Conservation (phyloP, 2,888 invertebrate genomes). For the Metallyticus violacea region DNA sequence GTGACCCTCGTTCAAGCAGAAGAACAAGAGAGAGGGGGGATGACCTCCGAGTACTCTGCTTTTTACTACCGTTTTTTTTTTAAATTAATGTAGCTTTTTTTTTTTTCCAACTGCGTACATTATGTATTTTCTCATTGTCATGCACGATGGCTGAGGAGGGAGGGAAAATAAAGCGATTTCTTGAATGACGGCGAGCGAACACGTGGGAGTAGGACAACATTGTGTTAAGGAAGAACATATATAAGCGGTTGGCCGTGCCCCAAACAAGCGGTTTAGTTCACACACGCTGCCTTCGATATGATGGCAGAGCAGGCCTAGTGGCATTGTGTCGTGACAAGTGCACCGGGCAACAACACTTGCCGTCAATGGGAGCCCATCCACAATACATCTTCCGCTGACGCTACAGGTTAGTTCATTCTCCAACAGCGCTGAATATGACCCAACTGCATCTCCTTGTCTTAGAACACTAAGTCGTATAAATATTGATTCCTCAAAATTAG, state of each 20-base stretch:
- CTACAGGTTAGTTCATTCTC: not conserved
- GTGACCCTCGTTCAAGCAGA: too few species aligned
- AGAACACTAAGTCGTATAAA: too few species aligned
- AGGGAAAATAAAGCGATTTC: not conserved
- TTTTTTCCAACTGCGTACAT: too few species aligned
- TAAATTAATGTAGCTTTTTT: too few species aligned
- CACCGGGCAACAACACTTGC: not conserved
- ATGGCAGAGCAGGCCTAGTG: not conserved
- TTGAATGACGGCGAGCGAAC: not conserved
- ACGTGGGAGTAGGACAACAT: not conserved
- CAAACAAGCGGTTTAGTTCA: too few species aligned
- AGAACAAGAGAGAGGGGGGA: too few species aligned
- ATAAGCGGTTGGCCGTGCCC: not conserved
- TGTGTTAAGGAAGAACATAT: not conserved
- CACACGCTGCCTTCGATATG: not conserved
- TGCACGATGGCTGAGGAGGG: too few species aligned
- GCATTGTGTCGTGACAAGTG: not conserved
- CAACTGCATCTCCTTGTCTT: too few species aligned
- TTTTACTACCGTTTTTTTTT: too few species aligned
- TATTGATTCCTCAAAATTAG: too few species aligned
- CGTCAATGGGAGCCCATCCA: not conserved
- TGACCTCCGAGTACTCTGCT: too few species aligned
- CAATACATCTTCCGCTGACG: not conserved
- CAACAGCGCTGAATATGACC: not conserved
- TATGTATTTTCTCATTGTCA: too few species aligned